Evolutionary conservation across 2,888 invertebrate genomes (phyloP), one percentile per base, ranked within the genome.

Genomic region (Cheilosia vulpina): DNA sequence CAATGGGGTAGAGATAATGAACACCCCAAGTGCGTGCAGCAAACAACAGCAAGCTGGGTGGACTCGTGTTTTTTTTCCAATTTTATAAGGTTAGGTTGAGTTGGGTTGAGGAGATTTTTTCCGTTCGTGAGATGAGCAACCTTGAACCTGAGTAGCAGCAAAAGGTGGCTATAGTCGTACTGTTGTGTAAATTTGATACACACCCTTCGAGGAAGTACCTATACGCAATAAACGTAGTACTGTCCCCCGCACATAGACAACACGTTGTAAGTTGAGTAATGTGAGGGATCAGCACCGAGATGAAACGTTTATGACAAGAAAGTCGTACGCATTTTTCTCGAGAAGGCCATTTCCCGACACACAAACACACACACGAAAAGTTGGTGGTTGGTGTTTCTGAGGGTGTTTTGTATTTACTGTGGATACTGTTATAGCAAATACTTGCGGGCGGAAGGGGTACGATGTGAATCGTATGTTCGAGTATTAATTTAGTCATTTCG

Each of bases 401-500:
- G 52, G 71, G 17, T 58, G 71, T 58, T 50, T 21, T 58, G 21
- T 57, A 58, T 60, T 58, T 63, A 45, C 45, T 34, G 11, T 21
- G 53, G 53, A 3, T 27, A 34, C 24, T 31, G 19, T 58, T 47
- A 47, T 27, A 6, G 24, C 9, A 13, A 24, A 7, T 6, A 19
- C 15, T 15, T 9, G 31, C 9, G 34, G 34, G n/a, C 17, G 50
- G 6, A 17, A 6, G 4, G 45, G 50, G 27, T 5, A 11, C 11
- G 9, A 13, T n/a, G 50, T 19, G 45, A 50, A 65, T 41, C 52
- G 45, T 24, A 47, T 55, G 69, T 55, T 69, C 55, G 55, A 53
- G 62, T 78, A 77, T 77, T 77, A 77, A 77, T 77, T 69, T 69
- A 78, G 78, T 71, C 53, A 78, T 78, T 71, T 69, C 6, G 53